These are phyloP conservation scores for Cnemophilus loriae DNA, from an alignment of 2,113 vertebrate genomes.

Conservation along the genomic window DNA sequence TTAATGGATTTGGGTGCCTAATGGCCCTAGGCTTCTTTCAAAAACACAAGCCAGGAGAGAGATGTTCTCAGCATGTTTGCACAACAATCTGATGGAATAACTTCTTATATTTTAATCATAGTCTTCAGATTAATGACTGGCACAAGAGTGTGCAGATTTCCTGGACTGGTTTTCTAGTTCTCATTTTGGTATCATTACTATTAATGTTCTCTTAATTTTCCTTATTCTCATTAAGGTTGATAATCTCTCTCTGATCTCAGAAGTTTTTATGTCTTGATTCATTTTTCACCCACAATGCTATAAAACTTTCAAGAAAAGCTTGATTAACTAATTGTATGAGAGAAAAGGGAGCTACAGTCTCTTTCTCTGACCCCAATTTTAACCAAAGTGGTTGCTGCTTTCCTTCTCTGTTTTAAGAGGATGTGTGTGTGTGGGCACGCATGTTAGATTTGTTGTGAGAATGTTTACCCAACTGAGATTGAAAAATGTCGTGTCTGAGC, in stretches of 20 bases:
- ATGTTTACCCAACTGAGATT: background rate
- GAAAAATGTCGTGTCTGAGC: background rate
- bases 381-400: background rate
- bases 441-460: background rate
- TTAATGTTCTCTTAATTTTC: conserved; percentile 18
- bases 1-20: background rate
- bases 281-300: background rate
- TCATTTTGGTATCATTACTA: conserved; percentile 4
- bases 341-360: background rate
- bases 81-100: conserved; percentile 2
- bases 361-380: background rate
- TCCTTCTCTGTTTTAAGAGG: background rate
- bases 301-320: background rate
- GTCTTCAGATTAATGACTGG: background rate
- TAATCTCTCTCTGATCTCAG: background rate
- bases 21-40: background rate
- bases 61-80: conserved; percentile 11
- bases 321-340: background rate
- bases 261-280: background rate
- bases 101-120: background rate
- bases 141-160: background rate
- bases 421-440: background rate
- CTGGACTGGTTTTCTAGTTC: background rate
- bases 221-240: background rate
- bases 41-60: background rate